Conservation (phyloP, 2,113 vertebrate species). For the Saimiri boliviensis region DNA sequence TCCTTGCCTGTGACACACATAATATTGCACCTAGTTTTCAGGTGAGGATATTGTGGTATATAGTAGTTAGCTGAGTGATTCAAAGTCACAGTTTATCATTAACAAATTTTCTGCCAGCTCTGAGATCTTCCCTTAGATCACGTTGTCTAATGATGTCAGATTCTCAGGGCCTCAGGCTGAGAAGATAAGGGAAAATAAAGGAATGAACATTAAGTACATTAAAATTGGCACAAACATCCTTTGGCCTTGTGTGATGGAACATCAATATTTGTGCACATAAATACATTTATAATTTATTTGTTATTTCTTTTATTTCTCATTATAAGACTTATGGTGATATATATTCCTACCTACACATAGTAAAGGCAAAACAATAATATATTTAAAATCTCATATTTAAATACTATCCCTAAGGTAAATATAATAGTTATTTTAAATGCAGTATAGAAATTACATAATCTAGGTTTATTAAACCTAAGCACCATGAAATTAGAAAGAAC, state of each 20-base stretch:
- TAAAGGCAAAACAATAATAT: background rate
- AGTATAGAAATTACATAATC: background rate
- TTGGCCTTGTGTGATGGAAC: background rate
- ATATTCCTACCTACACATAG: slow-evolving; percentile 7
- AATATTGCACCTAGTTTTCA: slow-evolving; percentile 27
- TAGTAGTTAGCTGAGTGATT: background rate
- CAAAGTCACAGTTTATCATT: background rate
- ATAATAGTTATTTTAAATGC: slow-evolving; percentile 12
- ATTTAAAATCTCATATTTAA: background rate
- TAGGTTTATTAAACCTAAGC: background rate
- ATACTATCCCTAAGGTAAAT: background rate
- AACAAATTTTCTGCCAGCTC: slow-evolving; percentile 27
- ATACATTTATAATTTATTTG: slow-evolving; percentile 3
- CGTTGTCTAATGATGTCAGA: background rate
- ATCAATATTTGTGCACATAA: slow-evolving; percentile 36
- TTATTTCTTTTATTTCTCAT: slow-evolving; percentile 2
- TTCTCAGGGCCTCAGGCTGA: background rate
- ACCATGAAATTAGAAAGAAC: slow-evolving; percentile 19
- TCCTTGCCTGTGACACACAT: background rate
- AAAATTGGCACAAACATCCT: slow-evolving; percentile 7
- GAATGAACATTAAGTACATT: background rate
- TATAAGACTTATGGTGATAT: background rate
- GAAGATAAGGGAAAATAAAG: background rate
- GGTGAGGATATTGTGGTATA: background rate
- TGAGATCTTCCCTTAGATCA: slow-evolving; percentile 17